Conservation (phyloP, 2,113 vertebrate genomes). For the Melanerpes aurifrons region DNA sequence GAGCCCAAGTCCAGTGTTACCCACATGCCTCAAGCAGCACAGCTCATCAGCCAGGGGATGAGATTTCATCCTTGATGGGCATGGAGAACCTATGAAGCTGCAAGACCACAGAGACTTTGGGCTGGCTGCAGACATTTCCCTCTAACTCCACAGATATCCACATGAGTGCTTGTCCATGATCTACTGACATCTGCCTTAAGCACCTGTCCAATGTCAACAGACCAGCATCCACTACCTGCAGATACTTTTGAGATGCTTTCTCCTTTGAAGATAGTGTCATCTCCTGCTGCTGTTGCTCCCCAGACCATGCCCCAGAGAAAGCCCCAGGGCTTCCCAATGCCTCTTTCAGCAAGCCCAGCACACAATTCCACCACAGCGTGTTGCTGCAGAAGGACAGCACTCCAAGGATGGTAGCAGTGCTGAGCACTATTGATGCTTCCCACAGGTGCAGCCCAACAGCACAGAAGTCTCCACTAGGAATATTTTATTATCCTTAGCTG, state of each 20-base stretch:
- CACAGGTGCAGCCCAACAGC: background rate
- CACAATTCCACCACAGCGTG: fast-evolving
- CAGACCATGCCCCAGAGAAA: background rate
- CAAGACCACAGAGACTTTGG: background rate
- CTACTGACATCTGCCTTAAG: fast-evolving
- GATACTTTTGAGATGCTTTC: background rate
- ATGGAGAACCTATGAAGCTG: background rate
- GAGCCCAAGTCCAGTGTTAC: background rate
- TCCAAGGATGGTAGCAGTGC: background rate
- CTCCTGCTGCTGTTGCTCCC: background rate
- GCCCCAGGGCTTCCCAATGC: background rate
- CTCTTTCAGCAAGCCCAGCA: fast-evolving
- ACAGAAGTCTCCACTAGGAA: background rate
- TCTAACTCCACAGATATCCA: background rate
- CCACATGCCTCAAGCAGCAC: background rate
- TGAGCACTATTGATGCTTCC: background rate
- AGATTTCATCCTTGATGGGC: background rate
- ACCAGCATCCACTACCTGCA: background rate
- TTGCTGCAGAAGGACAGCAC: background rate
- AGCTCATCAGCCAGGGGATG: background rate
- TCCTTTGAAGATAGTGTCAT: background rate
- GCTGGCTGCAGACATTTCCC: background rate
- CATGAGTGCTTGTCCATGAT: background rate
- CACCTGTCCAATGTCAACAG: too few species aligned
- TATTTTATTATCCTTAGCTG: background rate